These are phyloP conservation scores for Drosophila mauritiana DNA, from an alignment of 1,140 invertebrate genomes.

Conservation along the genomic window DNA sequence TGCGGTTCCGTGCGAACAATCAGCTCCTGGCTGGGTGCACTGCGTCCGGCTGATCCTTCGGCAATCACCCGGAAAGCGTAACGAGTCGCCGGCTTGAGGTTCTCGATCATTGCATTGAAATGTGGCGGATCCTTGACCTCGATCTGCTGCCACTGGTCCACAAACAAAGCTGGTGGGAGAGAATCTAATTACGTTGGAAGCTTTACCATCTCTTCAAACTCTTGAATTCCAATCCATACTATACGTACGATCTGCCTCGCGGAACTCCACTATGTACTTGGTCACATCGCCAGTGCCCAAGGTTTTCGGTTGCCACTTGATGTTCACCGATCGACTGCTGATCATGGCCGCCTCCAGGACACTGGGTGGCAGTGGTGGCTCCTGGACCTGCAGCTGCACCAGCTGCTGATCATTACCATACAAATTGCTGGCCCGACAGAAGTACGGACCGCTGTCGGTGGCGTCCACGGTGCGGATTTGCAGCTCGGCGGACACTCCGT, in stretches of 20 bases:
- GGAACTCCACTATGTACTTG: constrained; percentile 90
- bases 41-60: constrained; percentile 90
- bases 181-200: not conserved
- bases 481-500: constrained; percentile 89
- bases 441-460: constrained; percentile 92
- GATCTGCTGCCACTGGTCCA: constrained; percentile 88
- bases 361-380: constrained; percentile 90
- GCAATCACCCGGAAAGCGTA: constrained; percentile 91
- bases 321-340: constrained; percentile 89
- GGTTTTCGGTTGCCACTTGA: constrained; percentile 91
- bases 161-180: constrained; percentile 56
- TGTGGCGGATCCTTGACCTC: constrained; percentile 88
- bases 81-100: constrained; percentile 91
- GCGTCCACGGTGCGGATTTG: constrained; percentile 90
- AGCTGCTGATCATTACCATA: constrained; percentile 93
- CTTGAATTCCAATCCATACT: not conserved
- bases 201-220: not conserved
- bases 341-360: constrained; percentile 89
- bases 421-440: constrained; percentile 92
- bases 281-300: constrained; percentile 89
- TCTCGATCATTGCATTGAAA: constrained; percentile 88
- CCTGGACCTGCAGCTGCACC: constrained; percentile 92
- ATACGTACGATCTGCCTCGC: constrained; percentile 87
- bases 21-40: constrained; percentile 89
- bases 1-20: constrained; percentile 90